Evolutionary conservation across 2,797 vertebrate species (phyloP), one percentile per base, ranked within the genome.

Genomic region (Salmo trutta): DNA sequence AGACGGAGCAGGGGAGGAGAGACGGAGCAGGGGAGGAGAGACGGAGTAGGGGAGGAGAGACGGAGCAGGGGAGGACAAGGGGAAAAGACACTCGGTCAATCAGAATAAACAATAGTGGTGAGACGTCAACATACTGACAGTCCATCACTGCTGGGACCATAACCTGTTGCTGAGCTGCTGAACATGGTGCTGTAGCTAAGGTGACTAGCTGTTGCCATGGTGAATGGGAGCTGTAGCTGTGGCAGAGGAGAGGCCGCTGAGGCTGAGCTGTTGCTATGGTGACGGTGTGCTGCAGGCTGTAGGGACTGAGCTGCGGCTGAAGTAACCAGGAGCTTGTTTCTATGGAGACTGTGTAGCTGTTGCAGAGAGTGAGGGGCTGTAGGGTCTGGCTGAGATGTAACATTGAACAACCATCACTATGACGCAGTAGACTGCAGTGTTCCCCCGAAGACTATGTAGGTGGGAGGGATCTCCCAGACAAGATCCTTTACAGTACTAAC

Each of bases 201-300:
- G 64, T 41, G 65, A 74, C 31, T 33, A 51, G 31, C 65, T 74
- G 71, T 66, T 69, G 31, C 66, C 77, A 17, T 0, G 54, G 21
- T 59, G 70, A 3, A 64, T 54, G 24, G 59, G 5, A 69, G 51
- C 51, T 76, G 75, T 53, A 53, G 74, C 64, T 21, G 24, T 51
- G 73, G 5, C 16, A 52, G 17, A 27, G 51, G 17, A 27, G 51
- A 56, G 51, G 71, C 73, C 64, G 73, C 27, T 56, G 71, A 33
- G 64, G 74, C 62, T 75, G 62, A 53, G 74, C 75, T 54, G 75
- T 76, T 76, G 66, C 75, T 54, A 68, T 69, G 65, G 75, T 69
- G 29, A 76, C 29, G 65, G 51, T 69, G 59, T 54, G 24, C 64
- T 53, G 51, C 51, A 65, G 31, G 51, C 51, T 68, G 51, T 54